Evolutionary conservation across 2,797 vertebrate species (phyloP).

Genomic region (Pelodytes ibericus): DNA sequence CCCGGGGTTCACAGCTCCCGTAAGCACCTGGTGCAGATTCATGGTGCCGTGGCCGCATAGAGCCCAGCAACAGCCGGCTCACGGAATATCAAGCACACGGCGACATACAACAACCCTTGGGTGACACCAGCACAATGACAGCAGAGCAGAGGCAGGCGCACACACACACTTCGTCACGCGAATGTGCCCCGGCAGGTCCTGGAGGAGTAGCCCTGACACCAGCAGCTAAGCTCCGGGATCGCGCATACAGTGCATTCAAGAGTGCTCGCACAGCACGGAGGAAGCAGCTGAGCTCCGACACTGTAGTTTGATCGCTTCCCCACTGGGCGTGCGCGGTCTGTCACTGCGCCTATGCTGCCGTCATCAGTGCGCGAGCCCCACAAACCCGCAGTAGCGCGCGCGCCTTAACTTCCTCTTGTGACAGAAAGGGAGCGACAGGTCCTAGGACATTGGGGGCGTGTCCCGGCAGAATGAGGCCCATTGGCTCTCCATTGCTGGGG

Average conservation of each 20-base stretch:
- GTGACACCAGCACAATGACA: neutral
- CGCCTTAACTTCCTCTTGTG: neutral
- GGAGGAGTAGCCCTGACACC: neutral
- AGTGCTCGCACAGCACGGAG: neutral
- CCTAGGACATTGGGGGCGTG: neutral
- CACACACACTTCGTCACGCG: neutral
- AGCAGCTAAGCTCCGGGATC: neutral
- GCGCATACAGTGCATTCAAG: neutral
- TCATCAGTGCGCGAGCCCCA: slow-evolving; percentile 37
- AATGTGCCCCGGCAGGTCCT: neutral
- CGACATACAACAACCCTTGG: neutral
- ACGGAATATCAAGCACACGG: neutral
- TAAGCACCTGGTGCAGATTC: slow-evolving; percentile 98
- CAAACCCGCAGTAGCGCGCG: neutral
- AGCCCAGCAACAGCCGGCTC: slow-evolving; percentile 12
- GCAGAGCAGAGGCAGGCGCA: neutral
- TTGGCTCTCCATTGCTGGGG: slow-evolving; percentile 14
- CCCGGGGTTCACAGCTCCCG: slow-evolving; percentile 94
- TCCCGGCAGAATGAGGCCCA: neutral
- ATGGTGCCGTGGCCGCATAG: slow-evolving; percentile 66
- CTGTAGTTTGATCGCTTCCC: neutral
- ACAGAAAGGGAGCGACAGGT: neutral
- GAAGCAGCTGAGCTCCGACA: neutral
- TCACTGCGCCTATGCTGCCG: slow-evolving; percentile 13
- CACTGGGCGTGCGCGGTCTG: slow-evolving; percentile 19